Conservation (phyloP, 1,140 invertebrate species). For the Apis dorsata region DNA sequence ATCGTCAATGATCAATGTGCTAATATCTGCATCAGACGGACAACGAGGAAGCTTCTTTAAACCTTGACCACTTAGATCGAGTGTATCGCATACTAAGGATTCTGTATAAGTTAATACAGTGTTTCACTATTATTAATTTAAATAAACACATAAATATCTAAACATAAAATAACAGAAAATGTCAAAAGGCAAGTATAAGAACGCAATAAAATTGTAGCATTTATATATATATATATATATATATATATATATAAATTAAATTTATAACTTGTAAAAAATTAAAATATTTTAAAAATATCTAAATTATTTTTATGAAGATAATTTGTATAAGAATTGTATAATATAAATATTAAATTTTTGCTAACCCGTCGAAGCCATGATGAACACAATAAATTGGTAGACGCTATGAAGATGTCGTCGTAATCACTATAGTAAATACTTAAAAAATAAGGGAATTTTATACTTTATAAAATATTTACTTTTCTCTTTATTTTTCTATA, state of each 20-base stretch:
- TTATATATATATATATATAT: neutral
- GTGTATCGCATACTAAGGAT: constrained; percentile 68
- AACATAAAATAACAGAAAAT: constrained; percentile 6
- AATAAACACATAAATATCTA: neutral
- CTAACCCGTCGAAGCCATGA: constrained; percentile 77
- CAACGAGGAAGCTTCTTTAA: constrained; percentile 88
- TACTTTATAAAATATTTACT: too few species aligned
- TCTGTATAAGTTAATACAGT: constrained; percentile 56
- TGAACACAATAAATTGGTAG: constrained; percentile 70
- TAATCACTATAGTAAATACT: constrained; percentile 40
- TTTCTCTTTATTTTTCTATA: too few species aligned
- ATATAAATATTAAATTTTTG: constrained; percentile 58
- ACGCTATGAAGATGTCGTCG: constrained; percentile 65
- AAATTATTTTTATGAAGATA: neutral
- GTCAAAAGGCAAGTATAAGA: constrained; percentile 26
- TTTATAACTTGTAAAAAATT: neutral
- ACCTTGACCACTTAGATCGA: constrained; percentile 86
- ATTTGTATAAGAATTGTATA: constrained; percentile 3
- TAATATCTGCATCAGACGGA: constrained; percentile 84
- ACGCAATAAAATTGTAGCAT: neutral
- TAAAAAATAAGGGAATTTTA: neutral
- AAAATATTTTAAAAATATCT: neutral
- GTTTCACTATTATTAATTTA: neutral
- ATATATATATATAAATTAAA: neutral
- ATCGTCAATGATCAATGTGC: constrained; percentile 90